These are phyloP conservation scores for Spondyliosoma cantharus DNA, from an alignment of 2,797 vertebrate species.

Conservation along the genomic window DNA sequence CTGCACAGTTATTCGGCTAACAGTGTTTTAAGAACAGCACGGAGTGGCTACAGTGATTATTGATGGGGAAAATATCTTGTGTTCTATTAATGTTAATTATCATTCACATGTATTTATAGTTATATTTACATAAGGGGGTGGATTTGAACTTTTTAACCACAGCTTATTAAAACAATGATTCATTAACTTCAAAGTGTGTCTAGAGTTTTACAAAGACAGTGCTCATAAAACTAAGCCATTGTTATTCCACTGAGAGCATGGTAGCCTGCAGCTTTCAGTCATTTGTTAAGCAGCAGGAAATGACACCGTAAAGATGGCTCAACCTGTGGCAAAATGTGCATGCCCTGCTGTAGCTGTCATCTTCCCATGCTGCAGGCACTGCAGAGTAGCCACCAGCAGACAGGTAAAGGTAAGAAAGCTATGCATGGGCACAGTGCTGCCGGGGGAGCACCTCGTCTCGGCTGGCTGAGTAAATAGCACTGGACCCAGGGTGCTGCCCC, in stretches of 20 bases:
- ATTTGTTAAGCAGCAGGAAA: constrained; percentile 77
- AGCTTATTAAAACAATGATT: constrained; percentile 64
- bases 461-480: constrained; percentile 82
- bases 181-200: constrained; percentile 57
- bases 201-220: constrained; percentile 54
- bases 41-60: constrained; percentile 32
- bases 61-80: constrained; percentile 8
- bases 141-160: constrained; percentile 8
- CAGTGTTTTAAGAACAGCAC: constrained; percentile 56
- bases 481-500: constrained; percentile 78
- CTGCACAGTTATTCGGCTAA: constrained; percentile 56
- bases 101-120: constrained; percentile 19
- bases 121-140: constrained; percentile 17
- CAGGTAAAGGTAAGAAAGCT: constrained; percentile 56
- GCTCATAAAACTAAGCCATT: constrained; percentile 60
- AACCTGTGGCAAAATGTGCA: constrained; percentile 63
- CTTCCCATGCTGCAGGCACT: constrained; percentile 48
- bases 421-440: constrained; percentile 55
- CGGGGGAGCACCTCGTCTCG: constrained; percentile 64
- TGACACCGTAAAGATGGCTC: constrained; percentile 70
- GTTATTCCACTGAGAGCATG: constrained; percentile 42
- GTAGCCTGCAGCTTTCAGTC: constrained; percentile 68
- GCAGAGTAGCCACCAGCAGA: constrained; percentile 44
- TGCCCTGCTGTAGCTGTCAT: constrained; percentile 58
- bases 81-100: constrained; percentile 24